phyloP scores from a whole-genome alignment of 2,888 invertebrate species.

The Calameuta pallipes region DNA sequence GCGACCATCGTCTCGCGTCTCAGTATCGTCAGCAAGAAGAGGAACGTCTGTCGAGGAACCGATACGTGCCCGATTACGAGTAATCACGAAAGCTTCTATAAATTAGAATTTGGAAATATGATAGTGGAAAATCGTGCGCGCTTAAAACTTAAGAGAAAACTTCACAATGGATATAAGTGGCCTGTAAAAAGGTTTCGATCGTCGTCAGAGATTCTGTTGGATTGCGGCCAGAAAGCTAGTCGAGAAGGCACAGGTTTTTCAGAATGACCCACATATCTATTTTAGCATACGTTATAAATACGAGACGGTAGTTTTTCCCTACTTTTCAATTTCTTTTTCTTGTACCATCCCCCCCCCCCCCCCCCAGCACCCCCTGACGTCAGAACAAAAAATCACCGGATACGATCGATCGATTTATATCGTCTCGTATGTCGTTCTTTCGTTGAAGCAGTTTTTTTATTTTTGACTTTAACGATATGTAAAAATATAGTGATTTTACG shows the following conservation, averaged over 20 bases:
- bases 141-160: neutral
- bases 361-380: no score
- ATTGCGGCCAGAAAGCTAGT: conserved; percentile 43
- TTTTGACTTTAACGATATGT: neutral
- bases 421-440: neutral
- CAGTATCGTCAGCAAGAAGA: conserved; percentile 91
- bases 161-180: conserved; percentile 18
- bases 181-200: conserved; percentile 48
- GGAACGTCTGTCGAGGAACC: conserved; percentile 61
- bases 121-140: neutral
- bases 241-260: conserved; percentile 47
- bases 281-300: conserved; percentile 52
- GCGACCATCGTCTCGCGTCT: conserved; percentile 89
- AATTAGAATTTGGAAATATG: neutral
- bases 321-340: conserved; percentile 29
- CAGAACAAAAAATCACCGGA: neutral
- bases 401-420: neutral
- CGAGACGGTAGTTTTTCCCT: conserved; percentile 27
- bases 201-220: conserved; percentile 54
- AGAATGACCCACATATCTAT: conserved; percentile 55
- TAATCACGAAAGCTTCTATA: conserved; percentile 36
- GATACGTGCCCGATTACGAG: conserved; percentile 65
- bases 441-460: neutral
- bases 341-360: no score
- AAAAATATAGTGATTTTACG: neutral